phyloP scores from a whole-genome alignment of 2,113 vertebrate genomes.

The Melanotaenia duboulayi region DNA sequence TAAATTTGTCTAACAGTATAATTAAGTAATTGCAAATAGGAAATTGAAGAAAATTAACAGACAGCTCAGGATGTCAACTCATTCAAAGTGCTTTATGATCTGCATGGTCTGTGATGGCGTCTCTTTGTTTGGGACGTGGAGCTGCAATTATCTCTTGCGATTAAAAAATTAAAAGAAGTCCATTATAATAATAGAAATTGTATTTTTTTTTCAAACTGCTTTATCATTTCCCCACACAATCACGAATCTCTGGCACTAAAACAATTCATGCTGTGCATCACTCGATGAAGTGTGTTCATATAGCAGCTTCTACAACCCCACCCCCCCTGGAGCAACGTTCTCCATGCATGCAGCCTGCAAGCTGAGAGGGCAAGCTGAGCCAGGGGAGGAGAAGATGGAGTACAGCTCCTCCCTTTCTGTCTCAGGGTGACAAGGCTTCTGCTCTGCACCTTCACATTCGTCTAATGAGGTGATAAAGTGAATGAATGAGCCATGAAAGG shows the following conservation, averaged over 20 bases:
- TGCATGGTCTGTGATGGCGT: background rate
- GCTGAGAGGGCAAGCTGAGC: constrained; percentile 30
- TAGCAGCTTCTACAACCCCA: constrained; percentile 17
- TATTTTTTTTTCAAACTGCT: constrained; percentile 18
- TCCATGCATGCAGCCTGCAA: constrained; percentile 33
- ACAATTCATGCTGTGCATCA: constrained; percentile 25
- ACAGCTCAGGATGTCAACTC: background rate
- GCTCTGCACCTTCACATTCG: constrained; percentile 73
- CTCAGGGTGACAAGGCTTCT: constrained; percentile 74
- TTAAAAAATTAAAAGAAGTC: background rate
- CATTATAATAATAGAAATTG: background rate
- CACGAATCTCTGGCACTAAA: constrained; percentile 16
- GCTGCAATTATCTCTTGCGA: background rate
- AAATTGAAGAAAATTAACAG: background rate
- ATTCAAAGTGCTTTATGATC: constrained; percentile 1
- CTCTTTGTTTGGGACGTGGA: background rate
- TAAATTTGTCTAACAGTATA: background rate
- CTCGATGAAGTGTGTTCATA: constrained; percentile 55
- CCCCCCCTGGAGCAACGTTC: constrained; percentile 23
- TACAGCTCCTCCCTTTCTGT: constrained; percentile 67
- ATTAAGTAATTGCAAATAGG: background rate
- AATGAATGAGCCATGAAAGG: constrained; percentile 81
- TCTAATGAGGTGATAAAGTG: constrained; percentile 83
- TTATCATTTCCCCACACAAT: constrained; percentile 20
- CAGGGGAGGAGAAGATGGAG: constrained; percentile 69